Evolutionary conservation across 1,140 invertebrate species (phyloP), one percentile per base, ranked within the genome.

Genomic region (Danaus plexippus): DNA sequence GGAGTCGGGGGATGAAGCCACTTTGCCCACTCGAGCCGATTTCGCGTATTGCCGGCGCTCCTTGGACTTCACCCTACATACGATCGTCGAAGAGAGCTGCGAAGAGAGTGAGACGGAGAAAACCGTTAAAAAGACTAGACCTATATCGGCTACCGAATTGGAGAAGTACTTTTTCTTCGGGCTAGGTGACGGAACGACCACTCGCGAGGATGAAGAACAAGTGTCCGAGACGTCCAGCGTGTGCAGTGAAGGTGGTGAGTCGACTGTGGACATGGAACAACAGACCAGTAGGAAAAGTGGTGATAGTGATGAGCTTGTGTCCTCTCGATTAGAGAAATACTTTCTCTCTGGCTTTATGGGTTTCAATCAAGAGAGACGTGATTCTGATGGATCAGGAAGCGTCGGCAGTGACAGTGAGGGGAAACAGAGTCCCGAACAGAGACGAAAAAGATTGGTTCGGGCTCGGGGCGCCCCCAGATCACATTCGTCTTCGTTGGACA

Each of bases 141-240:
- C 92, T 12, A 88, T 90, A 40, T 94, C 92, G 1, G 91, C 94
- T 0, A 95, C 95, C 0, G 94, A 96, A 68, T 74, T 97, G 54
- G 95, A 97, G 77, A 96, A 96, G 76, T 97, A 97, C 77, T 97
- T 96, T 85, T 95, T 95, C 78, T 96, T 94, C 67, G 94, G 92
- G 0, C 88, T 96, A 40, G 94, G 93, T 8, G 92, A 93, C 73
- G 93, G 93, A 47, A 88, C 90, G 48, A 87, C 87, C 61, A 63
- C 80, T 69, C 65, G 89, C 69, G 87, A 90, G 49, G 86, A 88
- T 59, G 89, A 94, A 15, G 94, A 97, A 71, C 92, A 91, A 11
- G 89, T 94, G 51, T 96, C 95, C 0, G 96, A 97, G 84, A 94
- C 94, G 2, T 96, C 94, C 52, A 96, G 94, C 43, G 92, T 96